Evolutionary conservation across 1,140 invertebrate species (phyloP), one percentile per base, ranked within the genome.

Genomic region (Anastatus disparis): DNA sequence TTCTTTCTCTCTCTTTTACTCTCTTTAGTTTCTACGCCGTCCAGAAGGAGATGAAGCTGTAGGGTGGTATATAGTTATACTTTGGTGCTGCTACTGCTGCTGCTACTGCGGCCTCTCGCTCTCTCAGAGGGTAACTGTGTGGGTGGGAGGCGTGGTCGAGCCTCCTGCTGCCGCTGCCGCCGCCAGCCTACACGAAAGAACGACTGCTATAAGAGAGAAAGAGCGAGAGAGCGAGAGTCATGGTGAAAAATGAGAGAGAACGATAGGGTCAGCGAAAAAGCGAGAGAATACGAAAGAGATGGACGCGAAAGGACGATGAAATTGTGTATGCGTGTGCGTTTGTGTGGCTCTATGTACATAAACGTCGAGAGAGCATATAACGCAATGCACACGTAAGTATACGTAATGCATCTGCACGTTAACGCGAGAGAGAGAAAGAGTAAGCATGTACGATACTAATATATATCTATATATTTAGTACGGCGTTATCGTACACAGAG

Each of bases 101-200:
- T 22, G 26, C 31, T 10, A 10, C 65, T 40, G 20, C 55, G 38
- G 44, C 20, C 44, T 6, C 65, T 40, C 13, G 42, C 50, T 44
- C 20, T 61, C 69, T 71, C 70, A 72, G 71, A 68, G 72, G 74
- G 73, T 53, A 64, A 59, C 24, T 56, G 73, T n/a, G n/a, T 71
- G 77, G 77, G 77, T 78, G 76, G 76, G 80, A 80, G 81, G 82
- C 81, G 81, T 84, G 82, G 81, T 81, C 81, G 79, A 77, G 76
- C 79, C 74, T 79, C 79, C 80, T 79, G 76, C 75, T 77, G 78
- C 31, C 44, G 40, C 31, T 20, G 27, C 63, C 10, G 13, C n/a
- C n/a, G n/a, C n/a, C n/a, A n/a, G n/a, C n/a, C n/a, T n/a, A n/a
- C n/a, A n/a, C n/a, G n/a, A n/a, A n/a, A n/a, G n/a, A n/a, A n/a